Percentiles rank a stretch among this genome's conserved stretches.
phyloP scores from a whole-genome alignment of 1,140 invertebrate species.

The Notospermus geniculatus region DNA sequence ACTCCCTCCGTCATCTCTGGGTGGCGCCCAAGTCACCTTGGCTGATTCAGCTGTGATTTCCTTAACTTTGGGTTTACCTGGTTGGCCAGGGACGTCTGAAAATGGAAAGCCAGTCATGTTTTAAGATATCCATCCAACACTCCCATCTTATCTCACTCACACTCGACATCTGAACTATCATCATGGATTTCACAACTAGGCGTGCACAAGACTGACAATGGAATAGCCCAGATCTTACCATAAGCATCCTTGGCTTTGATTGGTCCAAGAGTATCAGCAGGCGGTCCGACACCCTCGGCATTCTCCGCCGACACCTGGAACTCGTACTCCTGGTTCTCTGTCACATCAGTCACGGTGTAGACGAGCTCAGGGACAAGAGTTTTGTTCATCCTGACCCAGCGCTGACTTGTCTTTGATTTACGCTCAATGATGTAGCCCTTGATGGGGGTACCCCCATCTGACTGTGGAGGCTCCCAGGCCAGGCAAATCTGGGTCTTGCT shows the following conservation, averaged over 20 bases:
- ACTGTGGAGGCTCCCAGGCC: slow-evolving; percentile 84
- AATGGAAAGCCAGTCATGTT: neutral
- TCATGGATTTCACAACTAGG: no score
- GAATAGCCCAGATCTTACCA: slow-evolving; percentile 13
- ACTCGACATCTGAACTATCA: no score
- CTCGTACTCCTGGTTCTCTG: slow-evolving; percentile 86
- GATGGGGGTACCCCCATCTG: slow-evolving; percentile 88
- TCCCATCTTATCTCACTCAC: neutral
- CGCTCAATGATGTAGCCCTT: slow-evolving; percentile 91
- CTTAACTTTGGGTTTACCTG: slow-evolving; percentile 86
- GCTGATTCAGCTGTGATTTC: slow-evolving; percentile 69
- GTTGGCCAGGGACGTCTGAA: slow-evolving; percentile 76
- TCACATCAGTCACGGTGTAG: slow-evolving; percentile 83
- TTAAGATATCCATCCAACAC: neutral
- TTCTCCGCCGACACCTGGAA: slow-evolving; percentile 94
- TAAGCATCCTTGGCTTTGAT: slow-evolving; percentile 26
- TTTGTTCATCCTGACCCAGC: slow-evolving; percentile 73
- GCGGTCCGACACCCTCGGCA: slow-evolving; percentile 88
- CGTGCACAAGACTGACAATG: neutral
- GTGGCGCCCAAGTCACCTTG: slow-evolving; percentile 75
- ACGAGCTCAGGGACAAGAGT: slow-evolving; percentile 63
- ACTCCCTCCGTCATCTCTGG: slow-evolving; percentile 93
- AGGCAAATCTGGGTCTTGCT: slow-evolving; percentile 90
- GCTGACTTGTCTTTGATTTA: slow-evolving; percentile 69
- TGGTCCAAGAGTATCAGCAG: slow-evolving; percentile 71